Conservation (phyloP, 2,113 vertebrate species). For the Engraulis encrasicolus region DNA sequence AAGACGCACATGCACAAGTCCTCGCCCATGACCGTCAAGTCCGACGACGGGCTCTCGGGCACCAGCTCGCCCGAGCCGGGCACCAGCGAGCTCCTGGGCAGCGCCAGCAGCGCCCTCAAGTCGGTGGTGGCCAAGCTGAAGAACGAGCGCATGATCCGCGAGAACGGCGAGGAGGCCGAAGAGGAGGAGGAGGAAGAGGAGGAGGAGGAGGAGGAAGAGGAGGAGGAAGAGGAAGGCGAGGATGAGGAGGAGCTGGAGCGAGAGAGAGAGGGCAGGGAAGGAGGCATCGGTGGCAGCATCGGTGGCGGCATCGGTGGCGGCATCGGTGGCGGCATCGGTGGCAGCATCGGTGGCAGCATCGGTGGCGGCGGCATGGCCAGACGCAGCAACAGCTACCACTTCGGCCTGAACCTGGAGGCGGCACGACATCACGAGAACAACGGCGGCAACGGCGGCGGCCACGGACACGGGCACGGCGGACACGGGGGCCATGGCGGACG, state of each 20-base stretch:
- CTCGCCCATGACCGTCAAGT: conserved; percentile 94
- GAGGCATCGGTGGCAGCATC: too few species aligned
- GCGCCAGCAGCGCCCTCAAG: conserved; percentile 95
- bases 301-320: conserved; percentile 43
- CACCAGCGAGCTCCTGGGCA: conserved; percentile 94
- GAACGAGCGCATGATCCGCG: conserved; percentile 85
- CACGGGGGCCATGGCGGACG: conserved; percentile 56
- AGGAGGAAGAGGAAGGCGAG: conserved; percentile 90
- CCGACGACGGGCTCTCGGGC: conserved; percentile 93
- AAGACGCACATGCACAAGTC: conserved; percentile 99
- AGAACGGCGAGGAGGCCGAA: conserved; percentile 96
- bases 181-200: conserved; percentile 95
- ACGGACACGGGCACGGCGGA: conserved; percentile 51
- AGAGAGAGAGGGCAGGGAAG: too few species aligned
- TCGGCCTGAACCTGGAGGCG: conserved; percentile 90
- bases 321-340: too few species aligned
- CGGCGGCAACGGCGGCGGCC: conserved; percentile 65
- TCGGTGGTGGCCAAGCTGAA: conserved; percentile 98
- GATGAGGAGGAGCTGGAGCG: conserved; percentile 87
- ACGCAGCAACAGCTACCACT: conserved; percentile 88
- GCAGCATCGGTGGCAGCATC: too few species aligned
- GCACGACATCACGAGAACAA: conserved; percentile 94
- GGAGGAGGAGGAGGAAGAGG: conserved; percentile 96
- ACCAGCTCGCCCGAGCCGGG: conserved; percentile 97
- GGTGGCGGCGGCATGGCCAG: conserved; percentile 48